Evolutionary conservation across 2,113 vertebrate genomes (phyloP).

Genomic region (Siniperca chuatsi): DNA sequence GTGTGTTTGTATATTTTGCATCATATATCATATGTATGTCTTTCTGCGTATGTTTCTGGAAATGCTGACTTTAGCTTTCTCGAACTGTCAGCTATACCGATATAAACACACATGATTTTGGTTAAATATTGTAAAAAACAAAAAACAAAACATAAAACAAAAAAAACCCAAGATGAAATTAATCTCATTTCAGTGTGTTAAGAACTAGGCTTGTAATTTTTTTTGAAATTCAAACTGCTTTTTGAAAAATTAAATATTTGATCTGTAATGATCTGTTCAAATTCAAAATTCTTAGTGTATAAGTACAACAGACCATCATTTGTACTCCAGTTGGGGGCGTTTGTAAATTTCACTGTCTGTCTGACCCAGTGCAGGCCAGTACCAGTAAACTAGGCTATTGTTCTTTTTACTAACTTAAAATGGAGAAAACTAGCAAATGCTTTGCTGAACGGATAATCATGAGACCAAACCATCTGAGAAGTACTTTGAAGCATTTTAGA

Average conservation of each 20-base stretch:
- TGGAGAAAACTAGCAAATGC: too few species aligned
- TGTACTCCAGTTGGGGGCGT: too few species aligned
- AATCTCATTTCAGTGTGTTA: too few species aligned
- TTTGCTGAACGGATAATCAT: too few species aligned
- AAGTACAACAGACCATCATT: too few species aligned
- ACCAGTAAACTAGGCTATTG: neutral
- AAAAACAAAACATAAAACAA: too few species aligned
- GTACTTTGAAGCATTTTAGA: neutral
- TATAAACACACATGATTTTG: neutral
- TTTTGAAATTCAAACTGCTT: too few species aligned
- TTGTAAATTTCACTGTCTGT: neutral
- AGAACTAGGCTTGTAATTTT: too few species aligned
- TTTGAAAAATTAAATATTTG: too few species aligned
- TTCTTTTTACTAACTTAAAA: neutral
- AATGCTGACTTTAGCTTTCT: conserved; percentile 37
- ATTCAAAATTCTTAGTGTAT: too few species aligned
- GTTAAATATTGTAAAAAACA: neutral
- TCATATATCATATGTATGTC: conserved; percentile 23
- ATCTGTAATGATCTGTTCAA: too few species aligned
- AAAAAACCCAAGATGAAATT: too few species aligned
- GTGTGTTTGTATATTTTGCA: conserved; percentile 46
- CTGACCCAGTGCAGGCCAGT: neutral
- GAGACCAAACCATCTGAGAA: neutral
- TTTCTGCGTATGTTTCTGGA: conserved; percentile 36
- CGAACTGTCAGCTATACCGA: conserved; percentile 16